Evolutionary conservation across 1,140 invertebrate species (phyloP).

Genomic region (Acromyrmex echinatior): DNA sequence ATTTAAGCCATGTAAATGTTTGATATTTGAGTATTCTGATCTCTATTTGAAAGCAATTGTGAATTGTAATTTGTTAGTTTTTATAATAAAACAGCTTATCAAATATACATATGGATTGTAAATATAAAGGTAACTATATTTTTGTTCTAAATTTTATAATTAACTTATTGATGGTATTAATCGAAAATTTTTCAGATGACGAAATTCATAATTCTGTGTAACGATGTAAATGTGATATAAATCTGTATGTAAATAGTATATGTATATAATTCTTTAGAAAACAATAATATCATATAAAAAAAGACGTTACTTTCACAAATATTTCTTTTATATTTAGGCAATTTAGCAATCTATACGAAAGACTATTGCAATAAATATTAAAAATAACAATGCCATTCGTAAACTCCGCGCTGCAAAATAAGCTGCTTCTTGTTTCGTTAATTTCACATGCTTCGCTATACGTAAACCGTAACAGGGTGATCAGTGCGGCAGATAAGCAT

Average conservation of each 20-base stretch:
- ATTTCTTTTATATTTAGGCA: neutral
- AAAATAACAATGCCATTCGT: constrained; percentile 13
- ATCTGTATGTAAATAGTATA: too few relatives aligned
- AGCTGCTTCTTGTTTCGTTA: constrained; percentile 46
- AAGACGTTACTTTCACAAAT: neutral
- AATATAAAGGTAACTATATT: neutral
- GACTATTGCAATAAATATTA: constrained; percentile 13
- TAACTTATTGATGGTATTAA: neutral
- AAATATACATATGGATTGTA: neutral
- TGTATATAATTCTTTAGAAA: neutral
- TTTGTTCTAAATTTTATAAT: neutral
- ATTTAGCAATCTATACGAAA: constrained; percentile 15
- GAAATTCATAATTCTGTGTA: neutral
- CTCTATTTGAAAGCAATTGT: neutral
- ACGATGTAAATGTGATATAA: neutral
- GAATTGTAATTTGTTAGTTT: neutral
- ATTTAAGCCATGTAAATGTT: neutral
- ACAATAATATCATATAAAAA: neutral
- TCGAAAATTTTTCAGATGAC: neutral
- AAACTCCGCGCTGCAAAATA: constrained; percentile 13
- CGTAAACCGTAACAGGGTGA: constrained; percentile 59
- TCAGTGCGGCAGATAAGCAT: constrained; percentile 56
- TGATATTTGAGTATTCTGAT: neutral
- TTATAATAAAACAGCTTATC: neutral
- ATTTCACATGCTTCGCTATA: constrained; percentile 55